Base-by-base conservation (phyloP, 2,113 vertebrate genomes). In the Macrotus californicus region DNA sequence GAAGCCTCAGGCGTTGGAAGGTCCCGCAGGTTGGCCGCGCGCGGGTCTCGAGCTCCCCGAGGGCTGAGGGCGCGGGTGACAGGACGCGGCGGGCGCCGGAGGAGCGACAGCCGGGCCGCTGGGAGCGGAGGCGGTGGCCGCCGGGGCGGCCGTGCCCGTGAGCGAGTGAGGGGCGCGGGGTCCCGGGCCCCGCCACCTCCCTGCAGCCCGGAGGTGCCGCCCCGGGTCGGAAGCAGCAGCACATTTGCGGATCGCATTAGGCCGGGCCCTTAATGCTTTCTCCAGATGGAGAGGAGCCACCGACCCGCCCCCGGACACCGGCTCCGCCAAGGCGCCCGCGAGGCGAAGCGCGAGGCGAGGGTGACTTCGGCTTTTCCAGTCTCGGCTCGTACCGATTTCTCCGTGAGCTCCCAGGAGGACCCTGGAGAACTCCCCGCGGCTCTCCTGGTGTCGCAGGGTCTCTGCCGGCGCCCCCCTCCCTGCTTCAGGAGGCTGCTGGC, bases 191-290 rank as follows among this genome's bases (percentile, higher is more conserved):
- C 16, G 83, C 89, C 64, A 83, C 92, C 82, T 89, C 82, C n/a
- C 61, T 81, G 48, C 91, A 54, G 91, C 91, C 96, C 41, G 0
- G 73, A 95, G 95, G 83, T 72, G 94, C 94, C 94, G 96, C 97
- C 96, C 81, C 92, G 73, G 96, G 94, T 96, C 96, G 96, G 97
- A 94, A 97, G 94, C 96, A 85, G 96, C 97, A 91, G 96, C 97
- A 93, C 97, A 97, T 96, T 97, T 97, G 96, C 87, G 95, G 96
- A 96, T 98, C 95, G 73, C 97, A 96, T 97, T 93, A 97, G 97
- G 81, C 93, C 90, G 54, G 96, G 96, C 96, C 93, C 93, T 80
- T 96, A 93, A 96, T 97, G 96, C 94, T 66, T 97, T 97, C 96
- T 97, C 96, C 97, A 98, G 97, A 95, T 94, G 96, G 97, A 94